phyloP scores from a whole-genome alignment of 2,797 vertebrate species.

The Amblyraja radiata region DNA sequence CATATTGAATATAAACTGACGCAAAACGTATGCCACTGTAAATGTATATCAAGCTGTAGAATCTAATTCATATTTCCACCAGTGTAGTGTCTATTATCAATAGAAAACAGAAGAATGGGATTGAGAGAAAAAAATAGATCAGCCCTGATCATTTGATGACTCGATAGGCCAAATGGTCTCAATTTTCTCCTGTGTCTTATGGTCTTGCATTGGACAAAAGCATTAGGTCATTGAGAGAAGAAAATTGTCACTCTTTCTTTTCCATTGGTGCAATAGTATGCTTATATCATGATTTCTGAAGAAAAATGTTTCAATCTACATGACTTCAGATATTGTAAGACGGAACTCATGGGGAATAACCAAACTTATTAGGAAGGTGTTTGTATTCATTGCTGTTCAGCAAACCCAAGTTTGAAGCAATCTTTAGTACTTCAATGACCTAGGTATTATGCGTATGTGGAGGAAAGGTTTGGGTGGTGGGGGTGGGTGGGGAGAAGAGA shows the following conservation, averaged over 20 bases:
- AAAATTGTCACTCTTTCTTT: neutral
- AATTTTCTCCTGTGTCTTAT: too few species aligned
- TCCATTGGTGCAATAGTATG: neutral
- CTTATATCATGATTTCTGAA: neutral
- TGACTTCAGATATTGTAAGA: too few species aligned
- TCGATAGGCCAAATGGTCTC: too few species aligned
- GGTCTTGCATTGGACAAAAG: neutral
- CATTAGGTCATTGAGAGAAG: neutral
- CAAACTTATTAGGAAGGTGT: neutral
- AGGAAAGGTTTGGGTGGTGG: too few species aligned
- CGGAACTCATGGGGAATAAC: neutral
- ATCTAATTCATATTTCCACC: neutral
- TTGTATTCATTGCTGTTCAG: neutral
- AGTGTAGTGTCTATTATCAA: neutral
- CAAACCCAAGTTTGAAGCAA: neutral
- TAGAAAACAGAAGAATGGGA: too few species aligned
- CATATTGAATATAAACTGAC: neutral
- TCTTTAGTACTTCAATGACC: too few species aligned
- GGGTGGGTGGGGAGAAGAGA: too few species aligned
- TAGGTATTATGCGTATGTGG: too few species aligned
- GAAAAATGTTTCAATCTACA: too few species aligned
- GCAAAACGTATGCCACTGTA: neutral
- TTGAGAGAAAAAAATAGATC: too few species aligned
- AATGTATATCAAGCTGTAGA: neutral
- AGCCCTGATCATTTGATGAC: too few species aligned